A percentile compares a stretch with the other conserved stretches of the same genome.
These are phyloP conservation scores for Rugalucina vietnamica DNA, from an alignment of 2,888 invertebrate species.

Conservation along the genomic window DNA sequence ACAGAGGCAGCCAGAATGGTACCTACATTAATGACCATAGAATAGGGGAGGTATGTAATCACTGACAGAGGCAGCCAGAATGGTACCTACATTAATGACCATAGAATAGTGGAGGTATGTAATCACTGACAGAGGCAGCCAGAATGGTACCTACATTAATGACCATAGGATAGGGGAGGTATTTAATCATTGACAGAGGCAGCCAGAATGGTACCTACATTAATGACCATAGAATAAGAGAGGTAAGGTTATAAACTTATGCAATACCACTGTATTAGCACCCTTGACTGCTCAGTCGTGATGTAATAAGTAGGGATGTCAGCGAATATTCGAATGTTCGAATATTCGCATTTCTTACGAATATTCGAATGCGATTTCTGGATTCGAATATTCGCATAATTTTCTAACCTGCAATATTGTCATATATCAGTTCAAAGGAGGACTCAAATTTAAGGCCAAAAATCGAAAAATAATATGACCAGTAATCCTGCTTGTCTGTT, in stretches of 20 bases:
- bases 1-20: conserved; percentile 88
- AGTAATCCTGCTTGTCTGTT: no score
- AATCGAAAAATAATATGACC: no score
- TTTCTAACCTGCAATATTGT: no score
- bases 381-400: no score
- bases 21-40: conserved; percentile 86
- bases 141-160: conserved; percentile 91
- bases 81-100: conserved; percentile 88
- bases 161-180: conserved; percentile 68
- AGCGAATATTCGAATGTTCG: no score
- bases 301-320: no score
- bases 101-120: conserved; percentile 85
- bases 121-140: conserved; percentile 70
- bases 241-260: conserved; percentile 85
- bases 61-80: conserved; percentile 86
- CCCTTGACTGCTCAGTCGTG: no score
- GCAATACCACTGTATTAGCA: no score
- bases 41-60: conserved; percentile 85
- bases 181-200: conserved; percentile 46
- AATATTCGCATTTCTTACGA: no score
- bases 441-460: no score
- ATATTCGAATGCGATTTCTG: no score
- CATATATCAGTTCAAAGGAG: no score
- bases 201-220: conserved; percentile 91
- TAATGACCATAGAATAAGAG: conserved; percentile 80